Conservation (phyloP, 2,113 vertebrate species). For the Bambusicola thoracicus region DNA sequence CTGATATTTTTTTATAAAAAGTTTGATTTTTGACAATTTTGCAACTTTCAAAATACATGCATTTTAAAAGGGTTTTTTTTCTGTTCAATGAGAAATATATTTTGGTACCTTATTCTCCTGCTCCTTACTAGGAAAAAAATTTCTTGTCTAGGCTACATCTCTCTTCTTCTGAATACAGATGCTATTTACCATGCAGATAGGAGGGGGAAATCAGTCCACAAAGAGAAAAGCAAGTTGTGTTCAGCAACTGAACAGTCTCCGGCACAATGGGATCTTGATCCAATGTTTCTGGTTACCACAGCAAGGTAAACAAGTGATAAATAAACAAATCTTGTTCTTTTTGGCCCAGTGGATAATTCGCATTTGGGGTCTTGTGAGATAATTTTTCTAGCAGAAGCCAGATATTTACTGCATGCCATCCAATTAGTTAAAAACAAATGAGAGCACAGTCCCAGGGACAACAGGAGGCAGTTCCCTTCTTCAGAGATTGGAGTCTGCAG, state of each 20-base stretch:
- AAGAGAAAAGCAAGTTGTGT: background rate
- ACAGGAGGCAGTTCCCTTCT: conserved; percentile 2
- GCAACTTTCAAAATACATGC: background rate
- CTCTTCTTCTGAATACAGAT: background rate
- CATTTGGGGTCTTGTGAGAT: conserved; percentile 20
- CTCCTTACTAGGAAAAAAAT: background rate
- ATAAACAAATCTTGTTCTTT: background rate
- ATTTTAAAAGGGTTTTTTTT: background rate
- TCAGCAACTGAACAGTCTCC: background rate
- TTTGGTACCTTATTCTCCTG: background rate
- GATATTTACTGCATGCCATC: conserved; percentile 25
- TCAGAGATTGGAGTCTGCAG: background rate
- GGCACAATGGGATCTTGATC: background rate
- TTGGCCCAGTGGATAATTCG: background rate
- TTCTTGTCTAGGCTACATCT: background rate
- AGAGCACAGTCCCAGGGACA: conserved; percentile 10
- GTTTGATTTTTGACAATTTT: background rate
- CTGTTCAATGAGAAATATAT: background rate
- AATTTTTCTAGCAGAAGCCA: conserved; percentile 34
- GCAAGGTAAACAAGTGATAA: conserved; percentile 40
- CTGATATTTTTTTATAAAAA: background rate
- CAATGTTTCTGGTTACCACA: conserved; percentile 24
- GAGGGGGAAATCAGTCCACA: background rate
- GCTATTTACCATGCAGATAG: background rate
- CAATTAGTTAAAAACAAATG: background rate